phyloP scores from a whole-genome alignment of 1,140 invertebrate genomes.

The Trichonephila clavipes region DNA sequence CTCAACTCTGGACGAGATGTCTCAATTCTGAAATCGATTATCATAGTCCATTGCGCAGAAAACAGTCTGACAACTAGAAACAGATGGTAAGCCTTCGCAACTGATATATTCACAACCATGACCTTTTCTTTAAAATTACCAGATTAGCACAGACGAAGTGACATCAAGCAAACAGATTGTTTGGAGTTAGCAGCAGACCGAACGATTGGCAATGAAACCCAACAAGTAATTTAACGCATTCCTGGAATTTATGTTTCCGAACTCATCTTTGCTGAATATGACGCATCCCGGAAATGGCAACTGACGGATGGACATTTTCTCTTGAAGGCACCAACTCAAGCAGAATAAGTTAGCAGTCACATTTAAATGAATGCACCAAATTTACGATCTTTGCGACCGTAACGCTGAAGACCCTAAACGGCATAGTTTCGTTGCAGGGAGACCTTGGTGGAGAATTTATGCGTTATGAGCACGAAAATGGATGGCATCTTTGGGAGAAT shows the following conservation, averaged over 20 bases:
- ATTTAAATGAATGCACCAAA: conserved; percentile 71
- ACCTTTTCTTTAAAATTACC: background rate
- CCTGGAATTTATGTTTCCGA: conserved; percentile 58
- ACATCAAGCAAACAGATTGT: background rate
- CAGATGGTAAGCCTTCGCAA: background rate
- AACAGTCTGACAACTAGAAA: background rate
- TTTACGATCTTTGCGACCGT: conserved; percentile 53
- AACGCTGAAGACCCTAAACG: conserved; percentile 35
- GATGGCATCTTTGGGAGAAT: conserved; percentile 57
- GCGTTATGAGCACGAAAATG: conserved; percentile 43
- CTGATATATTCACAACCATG: background rate
- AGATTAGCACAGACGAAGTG: background rate
- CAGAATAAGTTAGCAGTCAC: conserved; percentile 73
- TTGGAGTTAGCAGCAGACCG: background rate
- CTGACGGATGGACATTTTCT: conserved; percentile 64
- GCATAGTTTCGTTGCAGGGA: conserved; percentile 37
- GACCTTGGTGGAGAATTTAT: conserved; percentile 47
- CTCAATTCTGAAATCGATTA: background rate
- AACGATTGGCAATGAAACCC: conserved; percentile 33
- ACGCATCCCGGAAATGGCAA: conserved; percentile 49
- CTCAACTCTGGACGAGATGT: no score
- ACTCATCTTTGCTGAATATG: conserved; percentile 34
- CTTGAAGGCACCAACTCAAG: conserved; percentile 47
- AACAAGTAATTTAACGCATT: conserved; percentile 27
- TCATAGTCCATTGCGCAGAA: background rate